A percentile compares a stretch with the other conserved stretches of the same genome.
Evolutionary conservation across 2,113 vertebrate genomes (phyloP).

Genomic region (Verasper variegatus): DNA sequence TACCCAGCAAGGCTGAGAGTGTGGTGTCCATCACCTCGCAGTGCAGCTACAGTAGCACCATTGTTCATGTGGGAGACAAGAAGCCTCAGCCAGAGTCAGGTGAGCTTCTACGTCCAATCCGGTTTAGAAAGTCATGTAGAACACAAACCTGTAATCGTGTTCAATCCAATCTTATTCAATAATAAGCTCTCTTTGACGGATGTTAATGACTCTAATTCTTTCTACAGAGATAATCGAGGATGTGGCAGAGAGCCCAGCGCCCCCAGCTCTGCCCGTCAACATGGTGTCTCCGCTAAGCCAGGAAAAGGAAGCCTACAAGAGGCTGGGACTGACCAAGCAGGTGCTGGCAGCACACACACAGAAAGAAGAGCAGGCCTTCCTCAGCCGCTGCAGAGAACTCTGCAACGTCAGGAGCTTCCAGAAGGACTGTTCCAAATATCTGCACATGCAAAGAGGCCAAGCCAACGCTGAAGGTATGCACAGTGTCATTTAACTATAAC

Average conservation of each 20-base stretch:
- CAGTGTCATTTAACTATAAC: not conserved
- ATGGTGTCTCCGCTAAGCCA: constrained; percentile 78
- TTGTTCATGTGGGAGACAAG: constrained; percentile 97
- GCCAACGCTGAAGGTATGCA: constrained; percentile 70
- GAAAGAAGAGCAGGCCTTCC: constrained; percentile 94
- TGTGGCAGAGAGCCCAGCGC: constrained; percentile 77
- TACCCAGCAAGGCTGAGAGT: constrained; percentile 92
- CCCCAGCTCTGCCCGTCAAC: constrained; percentile 59
- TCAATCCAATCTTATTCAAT: not conserved
- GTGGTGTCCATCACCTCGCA: constrained; percentile 94
- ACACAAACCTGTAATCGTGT: not conserved
- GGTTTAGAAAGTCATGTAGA: not conserved
- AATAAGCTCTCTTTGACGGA: not conserved
- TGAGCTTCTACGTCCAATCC: constrained; percentile 45
- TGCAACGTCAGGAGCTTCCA: constrained; percentile 83
- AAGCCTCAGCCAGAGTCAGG: constrained; percentile 91
- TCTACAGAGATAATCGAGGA: constrained; percentile 90
- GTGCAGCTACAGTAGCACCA: constrained; percentile 98
- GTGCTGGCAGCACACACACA: constrained; percentile 94
- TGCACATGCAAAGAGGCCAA: constrained; percentile 82
- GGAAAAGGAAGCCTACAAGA: constrained; percentile 89
- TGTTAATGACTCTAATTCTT: not conserved
- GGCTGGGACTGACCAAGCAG: constrained; percentile 93
- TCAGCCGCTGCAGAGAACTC: constrained; percentile 88
- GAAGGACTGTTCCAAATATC: constrained; percentile 83